Base-by-base conservation (phyloP, 2,797 vertebrate genomes). In the Gymnothorax reevesii region DNA sequence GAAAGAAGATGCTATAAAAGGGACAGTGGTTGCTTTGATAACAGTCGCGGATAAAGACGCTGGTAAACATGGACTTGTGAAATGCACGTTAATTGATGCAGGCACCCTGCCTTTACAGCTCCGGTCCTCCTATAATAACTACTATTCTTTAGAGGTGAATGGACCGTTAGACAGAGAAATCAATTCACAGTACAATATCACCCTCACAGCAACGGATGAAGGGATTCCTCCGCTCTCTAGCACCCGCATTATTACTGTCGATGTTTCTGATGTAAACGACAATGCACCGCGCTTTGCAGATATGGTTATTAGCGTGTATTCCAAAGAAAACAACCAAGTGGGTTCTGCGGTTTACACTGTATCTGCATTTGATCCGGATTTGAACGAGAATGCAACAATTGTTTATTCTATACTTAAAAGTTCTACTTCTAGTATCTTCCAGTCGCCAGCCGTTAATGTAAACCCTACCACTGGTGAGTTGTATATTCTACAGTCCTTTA, bases 31-130 rank as follows among this genome's bases (percentile, higher is more conserved):
- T 0, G 97, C 96, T 73, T 90, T 96, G 8, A 92, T 97, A 9
- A 96, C 93, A 0, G 94, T 97, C 0, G 94, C 88, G 0, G 97
- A 98, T 88, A 92, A 71, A 62, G 97, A 98, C 82, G 95, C 94
- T 7, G 96, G 96, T 0, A 90, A 87, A 73, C 97, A 96, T 2
- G 94, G 94, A 0, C 60, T 92, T 12, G 91, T 96, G 1, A 91
- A 69, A 3, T 95, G 94, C 60, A 86, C 0, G n/a, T 95, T 1
- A 42, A 42, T 42, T 42, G 33, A 2, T 42, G 77, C 60, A 0
- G 89, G 89, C 0, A 20, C 22, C 1, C 27, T 83, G 64, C 89
- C 89, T 22, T 92, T 93, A 82, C 91, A 89, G 86, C 84, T 94
- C 8, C 85, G 88, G 20, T 85, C 69, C 0, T 89, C 91, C 4